Percentiles rank a stretch among this genome's conserved stretches.
Conservation (phyloP, 2,113 vertebrate genomes). For the Mugil cephalus region DNA sequence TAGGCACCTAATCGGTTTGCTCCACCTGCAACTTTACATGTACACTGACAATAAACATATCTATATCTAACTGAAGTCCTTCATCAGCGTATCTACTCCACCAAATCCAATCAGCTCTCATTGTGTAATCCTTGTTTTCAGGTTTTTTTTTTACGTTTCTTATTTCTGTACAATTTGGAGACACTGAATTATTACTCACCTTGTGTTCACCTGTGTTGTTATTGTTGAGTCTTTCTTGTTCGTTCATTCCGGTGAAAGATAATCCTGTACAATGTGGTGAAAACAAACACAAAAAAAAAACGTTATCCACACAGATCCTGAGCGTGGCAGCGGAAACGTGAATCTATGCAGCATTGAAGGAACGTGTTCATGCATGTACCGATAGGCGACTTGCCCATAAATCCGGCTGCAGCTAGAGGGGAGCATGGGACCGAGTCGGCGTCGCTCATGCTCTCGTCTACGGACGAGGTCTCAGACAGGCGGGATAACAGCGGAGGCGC, state of each 20-base stretch:
- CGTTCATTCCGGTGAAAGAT: constrained; percentile 87
- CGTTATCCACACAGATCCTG: not conserved
- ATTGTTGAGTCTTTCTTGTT: constrained; percentile 79
- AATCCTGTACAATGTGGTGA: constrained; percentile 81
- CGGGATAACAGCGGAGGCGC: constrained; percentile 86
- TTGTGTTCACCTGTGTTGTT: constrained; percentile 85
- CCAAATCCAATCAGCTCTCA: too few relatives aligned
- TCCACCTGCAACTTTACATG: too few relatives aligned
- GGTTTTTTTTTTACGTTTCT: too few relatives aligned
- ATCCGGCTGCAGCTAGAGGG: constrained; percentile 73
- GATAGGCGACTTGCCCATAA: constrained; percentile 76
- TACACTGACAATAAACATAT: too few relatives aligned
- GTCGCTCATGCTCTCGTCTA: constrained; percentile 92
- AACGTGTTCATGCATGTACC: constrained; percentile 37
- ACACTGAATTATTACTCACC: constrained; percentile 79
- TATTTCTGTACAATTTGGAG: not conserved
- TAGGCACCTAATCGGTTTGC: too few relatives aligned
- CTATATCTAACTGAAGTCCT: too few relatives aligned
- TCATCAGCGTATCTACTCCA: too few relatives aligned
- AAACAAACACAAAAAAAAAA: constrained; percentile 2
- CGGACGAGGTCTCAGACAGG: constrained; percentile 91
- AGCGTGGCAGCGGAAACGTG: not conserved
- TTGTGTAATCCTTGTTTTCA: too few relatives aligned
- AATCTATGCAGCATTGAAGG: not conserved
- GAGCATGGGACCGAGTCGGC: constrained; percentile 92